Base-by-base conservation (phyloP, 2,113 vertebrate species). In the Halichoeres trimaculatus region DNA sequence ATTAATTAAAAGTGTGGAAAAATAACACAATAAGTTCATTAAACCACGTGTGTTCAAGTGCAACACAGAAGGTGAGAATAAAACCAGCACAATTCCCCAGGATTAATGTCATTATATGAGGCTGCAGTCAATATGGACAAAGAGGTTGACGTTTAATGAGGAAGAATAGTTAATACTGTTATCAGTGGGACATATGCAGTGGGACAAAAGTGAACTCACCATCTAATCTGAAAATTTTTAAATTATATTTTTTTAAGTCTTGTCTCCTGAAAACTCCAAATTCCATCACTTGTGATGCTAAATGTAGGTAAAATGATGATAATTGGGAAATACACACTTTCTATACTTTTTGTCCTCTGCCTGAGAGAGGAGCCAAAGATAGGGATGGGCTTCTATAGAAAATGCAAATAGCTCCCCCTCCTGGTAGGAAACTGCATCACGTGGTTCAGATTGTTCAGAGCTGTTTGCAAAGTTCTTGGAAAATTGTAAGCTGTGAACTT, bases 331-430 rank as follows among this genome's bases (percentile, higher is more conserved):
- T 40, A 2, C 38, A 36, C 9, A 40, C 2, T 40, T 12, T 40
- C 9, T 40, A 2, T 12, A 5, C 11, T 12, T 10, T 12, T 40
- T 10, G 2, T 40, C 38, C 16, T 24, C 17, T 1, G 13, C 16
- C 19, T 57, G 22, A 71, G 30, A 20, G 2, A 38, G 24, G n/a
- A 71, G 22, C n/a, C 2, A 1, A 34, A 35, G 36, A 8, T 19
- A 58, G n/a, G 23, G 48, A 50, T 14, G 11, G 12, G 19, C 22
- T 20, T 48, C 1, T 38, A 10, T 78, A 78, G 7, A 8, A 36
- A 5, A 22, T 34, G 55, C 24, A 74, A 23, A n/a, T 51, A 65
- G 82, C 80, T 4, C 86, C 86, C 70, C 24, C 86, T 67, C 45
- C 70, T 87, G 86, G 73, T 62, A 1, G 35, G 4, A 62, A 16